Conservation (phyloP, 2,888 invertebrate species). For the Rhaphigaster nebulosa region DNA sequence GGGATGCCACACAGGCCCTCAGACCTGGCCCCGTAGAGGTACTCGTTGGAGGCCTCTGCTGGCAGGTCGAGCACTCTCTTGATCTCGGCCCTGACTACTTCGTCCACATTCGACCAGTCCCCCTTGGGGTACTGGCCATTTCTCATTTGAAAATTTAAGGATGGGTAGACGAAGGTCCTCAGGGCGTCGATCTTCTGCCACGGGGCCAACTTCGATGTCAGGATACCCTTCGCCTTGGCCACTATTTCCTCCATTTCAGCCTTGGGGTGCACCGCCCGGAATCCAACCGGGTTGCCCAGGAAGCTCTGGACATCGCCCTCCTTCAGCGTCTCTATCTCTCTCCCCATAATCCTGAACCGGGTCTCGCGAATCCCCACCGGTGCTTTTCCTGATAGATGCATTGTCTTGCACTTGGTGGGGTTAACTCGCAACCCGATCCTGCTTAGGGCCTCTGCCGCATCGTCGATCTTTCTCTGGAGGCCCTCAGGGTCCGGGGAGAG, state of each 20-base stretch:
- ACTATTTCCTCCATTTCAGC: neutral
- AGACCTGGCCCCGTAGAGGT: conserved; percentile 20
- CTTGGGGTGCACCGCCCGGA: neutral
- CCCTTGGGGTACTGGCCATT: too few relatives aligned
- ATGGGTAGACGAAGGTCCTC: neutral
- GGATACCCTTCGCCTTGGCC: neutral
- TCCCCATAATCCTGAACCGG: neutral
- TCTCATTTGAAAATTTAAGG: neutral
- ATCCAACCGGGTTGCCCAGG: conserved; percentile 50
- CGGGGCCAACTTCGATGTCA: conserved; percentile 47
- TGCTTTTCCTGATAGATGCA: neutral
- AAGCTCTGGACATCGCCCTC: conserved; percentile 14
- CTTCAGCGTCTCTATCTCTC: neutral
- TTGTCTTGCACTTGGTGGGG: neutral
- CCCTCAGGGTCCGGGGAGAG: neutral
- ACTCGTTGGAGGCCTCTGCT: neutral
- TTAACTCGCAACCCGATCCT: too few relatives aligned
- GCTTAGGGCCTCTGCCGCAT: too few relatives aligned
- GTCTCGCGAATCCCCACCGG: conserved; percentile 22
- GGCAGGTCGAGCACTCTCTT: neutral
- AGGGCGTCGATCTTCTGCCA: conserved; percentile 57
- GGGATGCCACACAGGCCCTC: too few relatives aligned
- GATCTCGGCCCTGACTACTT: neutral
- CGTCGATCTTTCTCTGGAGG: neutral
- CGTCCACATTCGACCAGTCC: neutral